Conservation (phyloP, 23 tunicate genomes). For the Trididemnum nubilum region DNA sequence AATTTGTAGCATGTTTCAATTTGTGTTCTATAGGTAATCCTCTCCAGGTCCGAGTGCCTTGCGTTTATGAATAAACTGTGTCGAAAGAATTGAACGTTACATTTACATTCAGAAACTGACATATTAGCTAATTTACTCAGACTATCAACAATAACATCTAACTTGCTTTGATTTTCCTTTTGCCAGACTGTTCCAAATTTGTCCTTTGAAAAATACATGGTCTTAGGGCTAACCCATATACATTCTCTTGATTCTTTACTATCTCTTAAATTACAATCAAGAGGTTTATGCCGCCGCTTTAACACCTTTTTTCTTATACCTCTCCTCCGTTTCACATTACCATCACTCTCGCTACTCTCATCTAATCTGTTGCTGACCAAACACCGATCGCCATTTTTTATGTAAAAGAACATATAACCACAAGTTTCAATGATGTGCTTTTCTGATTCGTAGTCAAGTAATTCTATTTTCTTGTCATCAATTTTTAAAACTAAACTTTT, state of each 20-base stretch:
- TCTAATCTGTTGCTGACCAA: too few relatives aligned
- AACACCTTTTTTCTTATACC: too few relatives aligned
- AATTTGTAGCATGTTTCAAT: background rate
- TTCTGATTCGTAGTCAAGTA: background rate
- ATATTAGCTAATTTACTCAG: background rate
- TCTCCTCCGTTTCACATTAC: too few relatives aligned
- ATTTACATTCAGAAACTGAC: background rate
- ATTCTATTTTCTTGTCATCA: background rate
- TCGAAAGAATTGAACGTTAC: background rate
- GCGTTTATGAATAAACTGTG: background rate
- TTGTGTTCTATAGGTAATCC: background rate
- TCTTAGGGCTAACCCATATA: too few relatives aligned
- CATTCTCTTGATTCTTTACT: too few relatives aligned
- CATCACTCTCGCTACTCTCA: too few relatives aligned
- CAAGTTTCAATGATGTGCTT: background rate
- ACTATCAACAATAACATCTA: background rate
- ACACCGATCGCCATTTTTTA: background rate
- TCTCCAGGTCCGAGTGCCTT: background rate
- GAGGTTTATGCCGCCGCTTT: too few relatives aligned
- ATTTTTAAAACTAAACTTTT: background rate
- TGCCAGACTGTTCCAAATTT: background rate
- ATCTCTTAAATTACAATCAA: too few relatives aligned
- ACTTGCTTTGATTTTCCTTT: background rate
- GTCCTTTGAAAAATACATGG: too few relatives aligned
- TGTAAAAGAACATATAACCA: background rate